Percentiles rank a stretch among this genome's conserved stretches.
Evolutionary conservation across 2,888 invertebrate species (phyloP).

Genomic region (Chrysolina americana): DNA sequence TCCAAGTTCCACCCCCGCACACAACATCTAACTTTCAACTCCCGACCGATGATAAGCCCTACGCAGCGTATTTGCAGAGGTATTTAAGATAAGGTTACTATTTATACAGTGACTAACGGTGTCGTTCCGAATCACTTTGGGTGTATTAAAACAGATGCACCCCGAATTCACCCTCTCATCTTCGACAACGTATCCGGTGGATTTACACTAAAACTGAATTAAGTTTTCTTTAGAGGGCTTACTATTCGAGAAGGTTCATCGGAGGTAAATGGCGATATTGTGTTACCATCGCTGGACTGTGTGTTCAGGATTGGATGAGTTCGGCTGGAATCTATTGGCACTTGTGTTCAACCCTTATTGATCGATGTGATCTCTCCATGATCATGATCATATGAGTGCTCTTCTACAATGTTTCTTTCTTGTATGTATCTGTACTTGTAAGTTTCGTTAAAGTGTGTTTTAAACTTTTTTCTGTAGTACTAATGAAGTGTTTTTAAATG

Average conservation of each 20-base stretch:
- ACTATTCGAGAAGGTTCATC: neutral
- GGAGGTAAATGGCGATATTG: neutral
- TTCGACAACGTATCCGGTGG: conserved; percentile 29
- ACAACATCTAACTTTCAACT: conserved; percentile 8
- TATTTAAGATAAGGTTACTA: conserved; percentile 66
- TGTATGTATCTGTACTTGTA: no score
- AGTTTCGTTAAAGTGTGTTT: no score
- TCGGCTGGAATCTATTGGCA: neutral
- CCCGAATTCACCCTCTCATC: conserved; percentile 24
- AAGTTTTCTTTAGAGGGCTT: conserved; percentile 30
- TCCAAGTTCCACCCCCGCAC: neutral
- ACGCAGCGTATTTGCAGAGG: conserved; percentile 61
- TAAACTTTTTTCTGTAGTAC: no score
- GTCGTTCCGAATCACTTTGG: conserved; percentile 41
- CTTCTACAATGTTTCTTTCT: no score
- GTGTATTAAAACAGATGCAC: conserved; percentile 46
- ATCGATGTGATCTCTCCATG: neutral
- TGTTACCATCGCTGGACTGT: neutral
- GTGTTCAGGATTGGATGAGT: neutral
- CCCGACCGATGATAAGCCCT: conserved; percentile 26
- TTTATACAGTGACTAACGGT: conserved; percentile 66
- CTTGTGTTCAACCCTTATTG: neutral
- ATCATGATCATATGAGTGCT: no score
- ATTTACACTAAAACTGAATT: conserved; percentile 30
- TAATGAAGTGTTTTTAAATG: no score